Percentiles rank a stretch among this genome's conserved stretches.
phyloP scores from a whole-genome alignment of 2,113 vertebrate species.

The Picathartes gymnocephalus region DNA sequence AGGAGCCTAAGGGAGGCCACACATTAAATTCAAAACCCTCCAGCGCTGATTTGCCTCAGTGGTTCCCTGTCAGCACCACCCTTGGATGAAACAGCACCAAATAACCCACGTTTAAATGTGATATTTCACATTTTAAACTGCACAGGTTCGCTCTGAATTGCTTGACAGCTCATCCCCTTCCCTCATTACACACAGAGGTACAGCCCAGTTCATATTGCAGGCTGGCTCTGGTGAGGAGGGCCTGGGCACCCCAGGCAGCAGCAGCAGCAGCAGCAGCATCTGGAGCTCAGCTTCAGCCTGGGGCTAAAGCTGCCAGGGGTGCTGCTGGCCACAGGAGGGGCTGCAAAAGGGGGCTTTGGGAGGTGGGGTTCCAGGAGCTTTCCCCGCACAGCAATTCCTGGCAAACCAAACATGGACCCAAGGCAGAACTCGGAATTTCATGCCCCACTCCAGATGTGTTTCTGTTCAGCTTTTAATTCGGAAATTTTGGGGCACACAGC shows the following conservation, averaged over 20 bases:
- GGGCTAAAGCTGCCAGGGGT: neutral
- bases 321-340: neutral
- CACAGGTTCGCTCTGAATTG: neutral
- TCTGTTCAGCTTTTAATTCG: constrained; percentile 37
- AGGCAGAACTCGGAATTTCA: neutral
- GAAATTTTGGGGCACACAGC: neutral
- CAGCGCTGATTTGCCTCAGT: accelerated
- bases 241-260: neutral
- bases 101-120: accelerated
- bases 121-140: neutral
- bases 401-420: neutral
- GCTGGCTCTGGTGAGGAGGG: neutral
- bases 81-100: neutral
- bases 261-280: neutral
- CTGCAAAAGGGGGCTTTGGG: neutral
- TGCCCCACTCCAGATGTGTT: constrained; percentile 12
- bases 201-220: neutral
- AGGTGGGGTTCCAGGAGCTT: neutral
- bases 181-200: neutral
- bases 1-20: accelerated
- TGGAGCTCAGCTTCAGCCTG: neutral
- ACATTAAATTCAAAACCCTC: accelerated
- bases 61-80: neutral
- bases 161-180: neutral
- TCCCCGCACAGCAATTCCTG: neutral